These are phyloP conservation scores for Druon quercuslanigerum DNA, from an alignment of 1,140 invertebrate genomes.

Conservation along the genomic window DNA sequence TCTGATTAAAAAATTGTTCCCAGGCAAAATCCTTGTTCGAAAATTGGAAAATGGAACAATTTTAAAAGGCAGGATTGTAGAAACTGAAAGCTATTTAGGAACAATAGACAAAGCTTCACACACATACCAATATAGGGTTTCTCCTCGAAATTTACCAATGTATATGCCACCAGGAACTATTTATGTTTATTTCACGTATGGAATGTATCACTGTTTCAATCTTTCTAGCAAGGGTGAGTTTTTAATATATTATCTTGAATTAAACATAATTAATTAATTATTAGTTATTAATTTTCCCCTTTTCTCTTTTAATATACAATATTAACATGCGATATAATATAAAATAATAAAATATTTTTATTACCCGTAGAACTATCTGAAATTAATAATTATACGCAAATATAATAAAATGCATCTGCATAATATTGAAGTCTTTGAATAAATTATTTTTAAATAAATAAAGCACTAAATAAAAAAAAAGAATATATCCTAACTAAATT, in stretches of 20 bases:
- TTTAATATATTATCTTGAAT: not conserved
- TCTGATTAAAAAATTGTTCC: constrained; percentile 12
- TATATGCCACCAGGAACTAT: constrained; percentile 88
- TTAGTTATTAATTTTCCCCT: no score
- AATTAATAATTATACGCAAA: no score
- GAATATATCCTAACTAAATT: no score
- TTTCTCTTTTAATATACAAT: no score
- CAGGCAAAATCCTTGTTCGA: constrained; percentile 79
- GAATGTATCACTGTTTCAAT: constrained; percentile 90
- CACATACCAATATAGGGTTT: constrained; percentile 81
- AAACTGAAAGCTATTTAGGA: constrained; percentile 88
- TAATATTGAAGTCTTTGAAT: no score
- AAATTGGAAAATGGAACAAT: constrained; percentile 75
- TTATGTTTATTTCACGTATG: constrained; percentile 89
- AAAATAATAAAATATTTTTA: no score
- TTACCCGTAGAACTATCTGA: no score
- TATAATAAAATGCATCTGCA: no score
- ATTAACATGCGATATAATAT: no score
- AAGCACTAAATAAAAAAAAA: no score
- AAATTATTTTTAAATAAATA: no score
- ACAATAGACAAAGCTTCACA: constrained; percentile 84
- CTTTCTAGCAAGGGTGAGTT: constrained; percentile 83
- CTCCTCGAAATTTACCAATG: constrained; percentile 84
- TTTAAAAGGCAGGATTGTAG: constrained; percentile 83
- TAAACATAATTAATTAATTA: not conserved